Evolutionary conservation across 2,888 invertebrate genomes (phyloP), one percentile per base, ranked within the genome.

Genomic region (Lithophane ornitopus): DNA sequence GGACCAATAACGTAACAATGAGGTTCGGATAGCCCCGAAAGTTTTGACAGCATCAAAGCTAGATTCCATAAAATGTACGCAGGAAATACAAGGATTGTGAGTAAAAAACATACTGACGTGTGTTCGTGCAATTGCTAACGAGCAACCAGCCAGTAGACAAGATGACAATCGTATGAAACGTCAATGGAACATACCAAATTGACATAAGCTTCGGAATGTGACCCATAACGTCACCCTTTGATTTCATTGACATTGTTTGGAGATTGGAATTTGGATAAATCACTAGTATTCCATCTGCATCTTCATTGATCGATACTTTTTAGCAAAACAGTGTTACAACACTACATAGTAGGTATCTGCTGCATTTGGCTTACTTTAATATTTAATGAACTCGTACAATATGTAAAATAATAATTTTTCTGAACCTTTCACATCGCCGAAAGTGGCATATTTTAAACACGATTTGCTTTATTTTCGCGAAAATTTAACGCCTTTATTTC

Each of bases 131-230:
- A 39, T 54, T 65, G 65, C 49, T 82, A 82, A 80, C 80, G 66
- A 80, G 59, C 54, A 61, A 34, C 73, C 14, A 56, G 59, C 19
- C 59, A 41, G 14, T 56, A 59, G 49, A 77, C 56, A 76, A 28
- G 82, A 68, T 77, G 70, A 56, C 65, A 69, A 76, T 81, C 49
- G 67, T 67, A 75, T 49, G 67, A 76, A 79, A 76, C 41, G 76
- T 81, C 82, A 26, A 75, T 75, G 34, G 81, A 58, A 78, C 80
- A 56, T 74, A 54, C 67, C 41, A 76, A 76, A 81, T 81, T 81
- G 82, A 79, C 62, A 67, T 81, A 67, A 63, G 68, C 82, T 68
- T 63, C 56, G 58, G 76, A 56, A 76, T 82, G 26, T 68, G 82
- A 68, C 82, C 76, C 62, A 44, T 67, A 68, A 79, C 28, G 76